Base-by-base conservation (phyloP, 1,140 invertebrate species). In the Akabosia matsudoensis region DNA sequence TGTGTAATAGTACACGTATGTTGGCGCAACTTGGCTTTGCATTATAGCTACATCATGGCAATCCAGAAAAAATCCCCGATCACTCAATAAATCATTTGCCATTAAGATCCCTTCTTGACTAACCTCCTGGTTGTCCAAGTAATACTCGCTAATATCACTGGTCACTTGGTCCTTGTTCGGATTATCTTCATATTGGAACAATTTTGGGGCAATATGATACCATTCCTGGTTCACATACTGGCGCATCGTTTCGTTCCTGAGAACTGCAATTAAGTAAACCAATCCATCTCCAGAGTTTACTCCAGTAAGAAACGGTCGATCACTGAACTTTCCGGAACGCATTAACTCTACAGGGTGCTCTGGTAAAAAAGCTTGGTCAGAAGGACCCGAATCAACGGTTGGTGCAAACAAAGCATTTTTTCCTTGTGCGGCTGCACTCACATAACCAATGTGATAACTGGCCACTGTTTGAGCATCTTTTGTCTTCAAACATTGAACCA, bases 181-280 rank as follows among this genome's bases (percentile, higher is more conserved):
- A 30, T 79, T 51, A 13, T 78, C 34, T 31, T 79, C 76, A 52
- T 67, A 79, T 30, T 76, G 24, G 64, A 81, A 78, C 10, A 81
- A n/a, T 22, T 33, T 64, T 16, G 80, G 78, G 34, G 78, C 76
- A 37, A 54, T 33, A 31, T 72, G 52, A 16, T 79, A 61, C 78
- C 78, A 81, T 14, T 79, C 33, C 0, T 78, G 33, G 74, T 81
- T 81, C 1, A 80, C 13, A 28, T 75, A 24, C 0, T 18, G 22
- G 3, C 74, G 74, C 52, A 52, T 61, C 0, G 76, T 80, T 51
- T 75, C 64, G 45, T 80, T 78, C 56, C 73, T 80, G 18, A 80
- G 67, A 1, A 77, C 45, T 51, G 52, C 79, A 34, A 61, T 74
- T 1, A 76, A 26, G 37, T 75, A 79, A n/a, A 77, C 72, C 4